Evolutionary conservation across 2,888 invertebrate genomes (phyloP).

Genomic region (Colletes collaris): DNA sequence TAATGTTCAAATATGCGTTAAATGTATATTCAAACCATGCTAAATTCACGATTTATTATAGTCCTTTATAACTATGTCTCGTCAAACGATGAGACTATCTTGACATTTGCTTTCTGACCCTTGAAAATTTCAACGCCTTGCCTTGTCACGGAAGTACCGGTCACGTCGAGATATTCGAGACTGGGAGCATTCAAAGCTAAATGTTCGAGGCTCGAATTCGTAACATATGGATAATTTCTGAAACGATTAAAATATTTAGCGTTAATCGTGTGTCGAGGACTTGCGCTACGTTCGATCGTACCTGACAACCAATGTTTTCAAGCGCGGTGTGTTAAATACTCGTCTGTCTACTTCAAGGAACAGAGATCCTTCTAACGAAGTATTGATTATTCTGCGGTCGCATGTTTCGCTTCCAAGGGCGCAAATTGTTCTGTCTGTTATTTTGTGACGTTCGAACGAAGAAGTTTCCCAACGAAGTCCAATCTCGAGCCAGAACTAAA

Average conservation of each 20-base stretch:
- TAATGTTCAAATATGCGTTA: conserved; percentile 18
- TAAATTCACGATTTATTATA: conserved; percentile 34
- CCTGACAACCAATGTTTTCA: conserved; percentile 81
- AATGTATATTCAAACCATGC: conserved; percentile 30
- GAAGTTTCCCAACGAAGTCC: conserved; percentile 52
- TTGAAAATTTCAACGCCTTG: conserved; percentile 87
- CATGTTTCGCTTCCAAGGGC: conserved; percentile 75
- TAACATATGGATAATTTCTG: conserved; percentile 86
- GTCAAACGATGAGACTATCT: conserved; percentile 78
- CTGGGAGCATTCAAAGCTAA: conserved; percentile 86
- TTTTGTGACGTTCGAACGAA: conserved; percentile 47
- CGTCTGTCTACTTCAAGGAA: conserved; percentile 73
- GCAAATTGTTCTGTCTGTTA: conserved; percentile 79
- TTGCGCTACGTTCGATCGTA: conserved; percentile 53
- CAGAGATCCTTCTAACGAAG: conserved; percentile 69
- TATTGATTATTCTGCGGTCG: conserved; percentile 72
- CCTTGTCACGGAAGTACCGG: conserved; percentile 87
- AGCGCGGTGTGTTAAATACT: conserved; percentile 77
- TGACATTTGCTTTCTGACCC: conserved; percentile 84
- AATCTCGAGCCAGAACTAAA: conserved; percentile 61
- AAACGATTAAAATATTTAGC: conserved; percentile 65
- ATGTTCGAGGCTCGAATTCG: conserved; percentile 86
- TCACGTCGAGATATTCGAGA: conserved; percentile 87
- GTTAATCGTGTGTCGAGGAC: not conserved
- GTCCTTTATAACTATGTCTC: conserved; percentile 57